These are phyloP conservation scores for Drosophila bocqueti DNA, from an alignment of 1,140 invertebrate genomes.

Conservation along the genomic window DNA sequence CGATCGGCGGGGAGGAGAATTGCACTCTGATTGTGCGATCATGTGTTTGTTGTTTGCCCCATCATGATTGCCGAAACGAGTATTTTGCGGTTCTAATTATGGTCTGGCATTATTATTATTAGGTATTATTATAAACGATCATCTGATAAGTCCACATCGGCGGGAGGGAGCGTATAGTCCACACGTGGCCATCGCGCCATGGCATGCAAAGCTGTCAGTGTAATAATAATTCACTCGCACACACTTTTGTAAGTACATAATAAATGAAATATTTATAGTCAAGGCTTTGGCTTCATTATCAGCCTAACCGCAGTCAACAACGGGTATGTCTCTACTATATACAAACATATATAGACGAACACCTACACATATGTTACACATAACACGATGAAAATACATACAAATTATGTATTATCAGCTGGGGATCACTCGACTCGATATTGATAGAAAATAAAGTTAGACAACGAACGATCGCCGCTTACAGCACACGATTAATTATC, in stretches of 20 bases:
- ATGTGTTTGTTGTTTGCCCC: slow-evolving; percentile 34
- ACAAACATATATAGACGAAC: neutral
- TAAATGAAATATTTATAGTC: slow-evolving; percentile 61
- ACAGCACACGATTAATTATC: neutral
- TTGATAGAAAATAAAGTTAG: slow-evolving; percentile 1
- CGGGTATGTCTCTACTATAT: neutral
- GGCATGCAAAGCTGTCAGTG: slow-evolving; percentile 27
- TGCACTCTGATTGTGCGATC: slow-evolving; percentile 40
- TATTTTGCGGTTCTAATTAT: slow-evolving; percentile 59
- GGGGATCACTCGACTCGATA: slow-evolving; percentile 1
- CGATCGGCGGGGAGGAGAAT: slow-evolving; percentile 15
- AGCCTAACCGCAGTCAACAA: slow-evolving; percentile 24
- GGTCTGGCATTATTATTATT: slow-evolving; percentile 12
- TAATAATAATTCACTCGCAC: slow-evolving; percentile 51
- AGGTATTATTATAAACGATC: slow-evolving; percentile 30
- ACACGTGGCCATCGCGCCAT: slow-evolving; percentile 27
- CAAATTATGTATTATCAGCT: slow-evolving; percentile 5
- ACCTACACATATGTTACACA: slow-evolving; percentile 8
- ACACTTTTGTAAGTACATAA: slow-evolving; percentile 39
- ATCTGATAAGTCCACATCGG: slow-evolving; percentile 47
- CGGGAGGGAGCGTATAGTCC: neutral
- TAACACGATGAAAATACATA: neutral
- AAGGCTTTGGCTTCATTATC: slow-evolving; percentile 59
- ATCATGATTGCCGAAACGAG: slow-evolving; percentile 22
- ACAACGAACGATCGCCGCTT: neutral